Conservation (phyloP, 2,888 invertebrate species). For the Trichopoda pennipes region DNA sequence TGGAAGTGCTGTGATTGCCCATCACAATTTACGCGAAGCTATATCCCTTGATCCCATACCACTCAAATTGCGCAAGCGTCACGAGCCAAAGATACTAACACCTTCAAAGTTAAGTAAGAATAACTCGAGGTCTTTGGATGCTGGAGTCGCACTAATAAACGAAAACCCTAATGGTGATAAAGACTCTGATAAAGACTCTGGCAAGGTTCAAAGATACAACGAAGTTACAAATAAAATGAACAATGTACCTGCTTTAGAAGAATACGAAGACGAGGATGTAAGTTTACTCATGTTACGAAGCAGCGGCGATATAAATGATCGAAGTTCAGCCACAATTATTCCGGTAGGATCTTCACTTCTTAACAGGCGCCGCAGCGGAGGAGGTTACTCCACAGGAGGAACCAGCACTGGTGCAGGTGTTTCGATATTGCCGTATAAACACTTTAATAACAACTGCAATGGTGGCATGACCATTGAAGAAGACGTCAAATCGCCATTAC, state of each 20-base stretch:
- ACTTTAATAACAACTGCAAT: conserved; percentile 81
- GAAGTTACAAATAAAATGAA: conserved; percentile 56
- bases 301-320: conserved; percentile 74
- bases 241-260: conserved; percentile 69
- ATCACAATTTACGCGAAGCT: conserved; percentile 82
- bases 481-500: conserved; percentile 78
- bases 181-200: conserved; percentile 11
- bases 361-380: conserved; percentile 71
- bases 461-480: conserved; percentile 79
- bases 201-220: conserved; percentile 63
- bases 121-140: conserved; percentile 80
- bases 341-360: conserved; percentile 70
- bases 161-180: conserved; percentile 59
- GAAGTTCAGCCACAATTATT: conserved; percentile 71
- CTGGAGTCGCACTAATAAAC: conserved; percentile 74
- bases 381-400: conserved; percentile 47
- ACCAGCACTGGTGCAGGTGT: conserved; percentile 49
- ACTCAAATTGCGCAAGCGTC: conserved; percentile 75
- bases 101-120: conserved; percentile 78
- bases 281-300: conserved; percentile 75
- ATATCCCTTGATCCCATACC: conserved; percentile 86
- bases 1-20: conserved; percentile 68
- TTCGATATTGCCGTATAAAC: conserved; percentile 74
- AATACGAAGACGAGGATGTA: conserved; percentile 76
- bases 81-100: conserved; percentile 75